Evolutionary conservation across 2,888 invertebrate species (phyloP).

Genomic region (Cecidostiba fungosa): DNA sequence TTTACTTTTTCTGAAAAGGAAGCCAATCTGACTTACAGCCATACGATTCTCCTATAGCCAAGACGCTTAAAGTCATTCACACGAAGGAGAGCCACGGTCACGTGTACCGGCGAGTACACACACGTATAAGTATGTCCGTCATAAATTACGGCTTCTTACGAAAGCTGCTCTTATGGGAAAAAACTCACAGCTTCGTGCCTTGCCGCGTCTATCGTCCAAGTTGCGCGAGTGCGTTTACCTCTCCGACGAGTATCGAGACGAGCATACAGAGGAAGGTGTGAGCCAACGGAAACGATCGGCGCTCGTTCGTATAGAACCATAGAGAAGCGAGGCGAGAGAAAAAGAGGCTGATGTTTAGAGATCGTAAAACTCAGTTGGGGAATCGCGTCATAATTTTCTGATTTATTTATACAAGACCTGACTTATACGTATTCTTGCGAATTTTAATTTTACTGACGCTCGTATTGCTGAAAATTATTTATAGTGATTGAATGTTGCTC

Average conservation of each 20-base stretch:
- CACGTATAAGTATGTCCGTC: slow-evolving; percentile 9
- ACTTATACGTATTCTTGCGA: neutral
- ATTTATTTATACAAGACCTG: neutral
- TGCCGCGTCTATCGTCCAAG: neutral
- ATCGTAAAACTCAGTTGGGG: neutral
- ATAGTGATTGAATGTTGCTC: neutral
- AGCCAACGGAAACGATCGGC: slow-evolving; percentile 36
- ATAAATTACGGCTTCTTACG: slow-evolving; percentile 49
- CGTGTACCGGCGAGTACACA: neutral
- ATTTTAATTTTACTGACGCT: neutral
- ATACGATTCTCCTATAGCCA: neutral
- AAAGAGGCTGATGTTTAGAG: neutral
- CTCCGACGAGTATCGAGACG: neutral
- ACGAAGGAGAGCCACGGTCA: neutral
- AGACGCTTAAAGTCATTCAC: slow-evolving; percentile 17
- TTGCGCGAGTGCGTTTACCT: neutral
- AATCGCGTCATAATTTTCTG: neutral
- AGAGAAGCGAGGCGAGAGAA: neutral
- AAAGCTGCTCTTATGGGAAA: slow-evolving; percentile 32
- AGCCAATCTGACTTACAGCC: neutral
- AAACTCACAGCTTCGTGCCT: slow-evolving; percentile 9
- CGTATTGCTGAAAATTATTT: neutral
- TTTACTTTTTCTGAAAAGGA: slow-evolving; percentile 8
- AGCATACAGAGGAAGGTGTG: neutral
- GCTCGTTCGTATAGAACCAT: neutral